Base-by-base conservation (phyloP, 2,888 invertebrate species). In the Drosophila robusta region DNA sequence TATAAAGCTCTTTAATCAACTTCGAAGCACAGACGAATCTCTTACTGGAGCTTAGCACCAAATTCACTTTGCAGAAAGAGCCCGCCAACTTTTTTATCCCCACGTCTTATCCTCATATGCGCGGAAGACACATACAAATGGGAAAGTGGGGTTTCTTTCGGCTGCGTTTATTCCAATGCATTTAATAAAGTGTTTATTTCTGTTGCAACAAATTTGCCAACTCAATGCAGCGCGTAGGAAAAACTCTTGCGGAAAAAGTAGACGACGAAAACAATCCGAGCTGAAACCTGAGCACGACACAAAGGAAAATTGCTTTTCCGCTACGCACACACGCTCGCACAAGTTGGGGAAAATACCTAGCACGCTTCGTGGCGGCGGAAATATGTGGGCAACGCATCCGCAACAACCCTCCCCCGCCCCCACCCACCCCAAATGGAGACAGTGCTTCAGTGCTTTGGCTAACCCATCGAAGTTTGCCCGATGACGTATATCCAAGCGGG, bases 141-240 rank as follows among this genome's bases (percentile, higher is more conserved):
- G 32, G 3, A 14, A 32, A 16, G 9, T 18, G 24, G 18, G 51
- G 55, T 56, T 56, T 67, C 34, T 39, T 50, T 46, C n/a, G 42
- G 44, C 54, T 49, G 66, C 87, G 63, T 81, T 87, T 89, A 89
- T 87, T 88, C 89, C 81, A 85, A 89, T 90, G 90, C 90, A 88
- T 88, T 88, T 88, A 90, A 89, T 88, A 88, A 88, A 90, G 88
- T 88, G 88, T 88, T 88, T 88, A 88, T 90, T 83, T 85, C 76
- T 64, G 80, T 76, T 80, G 83, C 82, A 80, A 86, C 89, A 86
- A 89, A 88, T 89, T 82, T 87, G 84, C 86, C 85, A 89, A 82
- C 87, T 87, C 66, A 80, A 70, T 80, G 75, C 75, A 64, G 47
- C 57, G 60, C 64, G 58, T 54, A 60, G 46, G 56, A 62, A 52